Evolutionary conservation across 2,888 invertebrate species (phyloP).

Genomic region (Anoncus sp.): DNA sequence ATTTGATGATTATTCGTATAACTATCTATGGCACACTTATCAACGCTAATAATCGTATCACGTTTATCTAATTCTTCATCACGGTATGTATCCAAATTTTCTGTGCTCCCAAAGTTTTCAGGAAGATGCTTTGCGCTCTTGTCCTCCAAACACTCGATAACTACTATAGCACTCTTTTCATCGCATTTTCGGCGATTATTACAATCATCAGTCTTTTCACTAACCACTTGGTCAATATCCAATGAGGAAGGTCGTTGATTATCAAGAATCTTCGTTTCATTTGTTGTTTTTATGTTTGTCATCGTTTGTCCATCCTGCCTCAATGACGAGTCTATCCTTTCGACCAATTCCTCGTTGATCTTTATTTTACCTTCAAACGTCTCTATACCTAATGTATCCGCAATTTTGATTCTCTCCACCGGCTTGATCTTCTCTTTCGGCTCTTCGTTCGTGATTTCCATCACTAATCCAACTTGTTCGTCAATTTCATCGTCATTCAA

Average conservation of each 20-base stretch:
- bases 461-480: slow-evolving; percentile 47
- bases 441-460: slow-evolving; percentile 55
- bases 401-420: slow-evolving; percentile 37
- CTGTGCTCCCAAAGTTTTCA: slow-evolving; percentile 23
- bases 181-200: slow-evolving; percentile 31
- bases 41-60: slow-evolving; percentile 66
- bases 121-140: background rate
- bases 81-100: slow-evolving; percentile 32
- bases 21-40: slow-evolving; percentile 80
- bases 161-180: slow-evolving; percentile 34
- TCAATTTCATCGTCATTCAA: slow-evolving; percentile 22
- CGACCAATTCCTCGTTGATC: slow-evolving; percentile 44
- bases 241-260: slow-evolving; percentile 16
- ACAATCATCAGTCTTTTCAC: slow-evolving; percentile 68
- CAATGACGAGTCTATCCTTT: slow-evolving; percentile 19
- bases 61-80: slow-evolving; percentile 33
- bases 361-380: slow-evolving; percentile 57
- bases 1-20: slow-evolving; percentile 60
- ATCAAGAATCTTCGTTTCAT: slow-evolving; percentile 14
- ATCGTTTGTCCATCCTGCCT: slow-evolving; percentile 9
- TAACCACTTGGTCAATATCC: slow-evolving; percentile 51
- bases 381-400: slow-evolving; percentile 36
- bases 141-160: slow-evolving; percentile 30
- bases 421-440: slow-evolving; percentile 13
- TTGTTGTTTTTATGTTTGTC: slow-evolving; percentile 38